These are phyloP conservation scores for Drosophila paulistorum DNA, from an alignment of 1,140 invertebrate species.

Conservation along the genomic window DNA sequence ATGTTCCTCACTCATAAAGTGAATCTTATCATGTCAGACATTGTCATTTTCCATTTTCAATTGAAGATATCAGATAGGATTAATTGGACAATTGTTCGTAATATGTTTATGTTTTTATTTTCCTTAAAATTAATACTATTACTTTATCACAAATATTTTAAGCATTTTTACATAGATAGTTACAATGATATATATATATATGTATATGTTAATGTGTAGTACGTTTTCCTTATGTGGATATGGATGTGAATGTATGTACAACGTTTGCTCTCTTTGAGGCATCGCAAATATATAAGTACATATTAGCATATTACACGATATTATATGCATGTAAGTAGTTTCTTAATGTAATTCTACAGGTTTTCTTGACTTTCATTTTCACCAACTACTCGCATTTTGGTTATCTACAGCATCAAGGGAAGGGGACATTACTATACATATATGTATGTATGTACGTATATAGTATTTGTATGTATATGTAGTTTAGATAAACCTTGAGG, in stretches of 20 bases:
- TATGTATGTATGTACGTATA: background rate
- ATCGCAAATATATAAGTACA: conserved; percentile 46
- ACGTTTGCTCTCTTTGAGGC: conserved; percentile 52
- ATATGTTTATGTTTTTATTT: conserved; percentile 71
- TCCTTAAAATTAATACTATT: conserved; percentile 77
- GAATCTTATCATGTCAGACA: too few relatives aligned
- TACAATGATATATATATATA: conserved; percentile 64
- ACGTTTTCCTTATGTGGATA: conserved; percentile 27
- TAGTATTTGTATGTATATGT: conserved; percentile 16
- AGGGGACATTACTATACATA: conserved; percentile 51
- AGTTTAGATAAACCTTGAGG: conserved; percentile 51
- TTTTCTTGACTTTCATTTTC: conserved; percentile 42
- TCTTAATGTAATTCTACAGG: conserved; percentile 50
- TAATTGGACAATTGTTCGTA: conserved; percentile 40
- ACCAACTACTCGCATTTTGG: conserved; percentile 53
- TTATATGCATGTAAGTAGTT: background rate
- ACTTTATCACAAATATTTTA: conserved; percentile 82
- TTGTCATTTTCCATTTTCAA: too few relatives aligned
- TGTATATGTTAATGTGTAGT: conserved; percentile 42
- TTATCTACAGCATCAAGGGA: conserved; percentile 58
- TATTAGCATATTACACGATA: conserved; percentile 36
- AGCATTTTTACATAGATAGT: conserved; percentile 81
- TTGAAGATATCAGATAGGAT: background rate
- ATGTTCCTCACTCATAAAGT: too few relatives aligned
- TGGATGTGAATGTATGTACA: conserved; percentile 52